A percentile compares a stretch with the other conserved stretches of the same genome.
Conservation (phyloP, 2,888 invertebrate genomes). For the Zygogramma bicolorata region DNA sequence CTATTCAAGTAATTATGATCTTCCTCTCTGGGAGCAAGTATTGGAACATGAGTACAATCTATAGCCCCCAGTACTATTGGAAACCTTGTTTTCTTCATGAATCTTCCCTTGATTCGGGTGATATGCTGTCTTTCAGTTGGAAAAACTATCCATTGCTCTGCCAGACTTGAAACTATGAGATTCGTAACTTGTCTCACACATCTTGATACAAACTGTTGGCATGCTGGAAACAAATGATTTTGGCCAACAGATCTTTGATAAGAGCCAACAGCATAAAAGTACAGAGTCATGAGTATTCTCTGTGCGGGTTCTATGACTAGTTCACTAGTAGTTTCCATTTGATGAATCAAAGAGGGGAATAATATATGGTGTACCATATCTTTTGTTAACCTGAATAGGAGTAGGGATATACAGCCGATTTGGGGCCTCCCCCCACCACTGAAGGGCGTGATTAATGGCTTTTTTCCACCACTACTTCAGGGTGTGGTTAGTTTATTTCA, state of each 20-base stretch:
- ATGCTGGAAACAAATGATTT: conserved; percentile 21
- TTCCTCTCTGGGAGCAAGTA: conserved; percentile 36
- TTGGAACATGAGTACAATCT: conserved; percentile 42
- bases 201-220: conserved; percentile 25
- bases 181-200: conserved; percentile 26
- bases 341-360: no score
- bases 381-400: conserved; percentile 29
- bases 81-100: conserved; percentile 42
- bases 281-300: conserved; percentile 27
- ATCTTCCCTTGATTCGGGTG: conserved; percentile 37
- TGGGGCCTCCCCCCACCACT: no score
- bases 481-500: no score
- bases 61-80: conserved; percentile 40
- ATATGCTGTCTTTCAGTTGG: conserved; percentile 13
- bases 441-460: no score
- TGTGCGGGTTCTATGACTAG: background rate
- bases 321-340: no score
- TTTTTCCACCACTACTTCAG: no score
- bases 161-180: conserved; percentile 15
- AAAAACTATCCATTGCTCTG: conserved; percentile 25
- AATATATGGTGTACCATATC: conserved; percentile 24
- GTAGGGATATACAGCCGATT: no score
- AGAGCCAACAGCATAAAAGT: conserved; percentile 40
- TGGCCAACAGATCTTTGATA: conserved; percentile 32
- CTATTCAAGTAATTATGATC: conserved; percentile 47